Percentiles rank a stretch among this genome's conserved stretches.
Evolutionary conservation across 2,797 vertebrate species (phyloP).

Genomic region (Enteromius radiatus): DNA sequence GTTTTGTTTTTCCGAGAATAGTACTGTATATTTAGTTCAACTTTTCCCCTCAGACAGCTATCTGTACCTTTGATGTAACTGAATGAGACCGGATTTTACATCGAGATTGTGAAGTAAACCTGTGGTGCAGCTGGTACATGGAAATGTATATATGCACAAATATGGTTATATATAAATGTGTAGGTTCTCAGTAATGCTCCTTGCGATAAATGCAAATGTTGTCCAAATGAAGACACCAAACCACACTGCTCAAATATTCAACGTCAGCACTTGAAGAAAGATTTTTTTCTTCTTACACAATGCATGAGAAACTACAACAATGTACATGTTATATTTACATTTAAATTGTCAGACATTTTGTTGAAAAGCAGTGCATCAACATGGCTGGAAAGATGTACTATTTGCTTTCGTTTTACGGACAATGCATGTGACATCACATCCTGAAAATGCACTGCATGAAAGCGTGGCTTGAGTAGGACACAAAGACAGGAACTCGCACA

Average conservation of each 20-base stretch:
- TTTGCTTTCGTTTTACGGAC: conserved; percentile 5
- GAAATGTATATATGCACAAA: neutral
- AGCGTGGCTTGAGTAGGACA: conserved; percentile 9
- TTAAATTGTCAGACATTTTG: conserved; percentile 10
- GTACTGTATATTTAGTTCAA: neutral
- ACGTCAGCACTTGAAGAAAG: conserved; percentile 25
- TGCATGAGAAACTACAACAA: conserved; percentile 38
- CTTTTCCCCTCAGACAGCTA: neutral
- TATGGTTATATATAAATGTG: neutral
- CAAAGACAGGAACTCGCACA: conserved; percentile 7
- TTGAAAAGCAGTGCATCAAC: neutral
- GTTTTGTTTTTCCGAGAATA: neutral
- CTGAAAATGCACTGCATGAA: conserved; percentile 10
- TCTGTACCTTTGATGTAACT: neutral
- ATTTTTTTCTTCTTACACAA: conserved; percentile 36
- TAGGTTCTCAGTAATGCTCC: neutral
- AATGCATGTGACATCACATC: conserved; percentile 6
- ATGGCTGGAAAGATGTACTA: neutral
- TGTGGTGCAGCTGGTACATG: neutral
- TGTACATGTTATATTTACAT: conserved; percentile 45
- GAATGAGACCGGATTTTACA: neutral
- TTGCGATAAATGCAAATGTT: conserved; percentile 38
- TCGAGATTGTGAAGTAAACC: neutral
- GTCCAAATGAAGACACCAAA: conserved; percentile 55
- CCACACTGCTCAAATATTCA: conserved; percentile 42